These are phyloP conservation scores for Nymphalis urticae DNA, from an alignment of 2,888 invertebrate genomes.

Conservation along the genomic window DNA sequence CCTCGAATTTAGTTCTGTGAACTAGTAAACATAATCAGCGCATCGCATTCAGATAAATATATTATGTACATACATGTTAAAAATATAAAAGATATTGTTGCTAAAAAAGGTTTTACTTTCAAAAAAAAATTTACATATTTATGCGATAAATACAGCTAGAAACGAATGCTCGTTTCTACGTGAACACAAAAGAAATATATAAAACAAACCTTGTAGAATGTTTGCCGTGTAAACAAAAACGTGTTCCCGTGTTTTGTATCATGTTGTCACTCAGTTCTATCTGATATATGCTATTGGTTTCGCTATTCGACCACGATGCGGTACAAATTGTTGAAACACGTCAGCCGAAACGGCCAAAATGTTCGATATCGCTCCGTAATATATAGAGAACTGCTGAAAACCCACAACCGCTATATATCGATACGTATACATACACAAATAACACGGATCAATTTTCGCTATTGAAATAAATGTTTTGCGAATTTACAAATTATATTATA, in stretches of 20 bases:
- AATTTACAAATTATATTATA: neutral
- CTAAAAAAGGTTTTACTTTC: too few relatives aligned
- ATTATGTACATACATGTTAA: too few relatives aligned
- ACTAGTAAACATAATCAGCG: too few relatives aligned
- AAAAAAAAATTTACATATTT: too few relatives aligned
- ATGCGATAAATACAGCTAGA: neutral
- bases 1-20: too few relatives aligned
- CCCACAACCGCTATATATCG: neutral
- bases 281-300: constrained; percentile 44
- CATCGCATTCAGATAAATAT: too few relatives aligned
- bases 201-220: constrained; percentile 17
- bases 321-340: constrained; percentile 42
- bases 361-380: constrained; percentile 1
- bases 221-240: constrained; percentile 43
- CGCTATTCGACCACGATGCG: constrained; percentile 42
- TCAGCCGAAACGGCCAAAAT: constrained; percentile 12
- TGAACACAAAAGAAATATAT: constrained; percentile 10
- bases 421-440: neutral
- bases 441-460: neutral
- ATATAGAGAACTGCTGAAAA: neutral
- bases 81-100: too few relatives aligned
- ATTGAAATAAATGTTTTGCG: neutral
- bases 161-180: neutral
- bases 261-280: constrained; percentile 19
- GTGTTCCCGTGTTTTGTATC: constrained; percentile 37